These are phyloP conservation scores for Mormyrops attenuatus DNA, from an alignment of 2,797 vertebrate genomes.

Conservation along the genomic window DNA sequence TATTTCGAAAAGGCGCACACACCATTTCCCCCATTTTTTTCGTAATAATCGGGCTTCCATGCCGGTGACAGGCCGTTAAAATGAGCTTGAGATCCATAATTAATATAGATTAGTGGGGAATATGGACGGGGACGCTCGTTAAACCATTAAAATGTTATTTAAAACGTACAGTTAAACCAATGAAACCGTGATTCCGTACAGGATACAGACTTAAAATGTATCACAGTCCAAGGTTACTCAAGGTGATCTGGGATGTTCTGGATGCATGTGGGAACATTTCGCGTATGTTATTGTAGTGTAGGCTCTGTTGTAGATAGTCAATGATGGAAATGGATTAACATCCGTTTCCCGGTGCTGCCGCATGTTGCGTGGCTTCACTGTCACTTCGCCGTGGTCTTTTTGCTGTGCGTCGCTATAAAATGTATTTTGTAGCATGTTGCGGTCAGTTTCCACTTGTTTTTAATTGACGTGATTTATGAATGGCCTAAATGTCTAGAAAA, in stretches of 20 bases:
- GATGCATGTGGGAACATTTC: background rate
- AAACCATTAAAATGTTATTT: background rate
- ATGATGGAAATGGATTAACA: background rate
- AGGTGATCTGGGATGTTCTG: constrained; percentile 51
- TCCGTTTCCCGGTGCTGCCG: background rate
- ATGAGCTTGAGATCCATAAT: background rate
- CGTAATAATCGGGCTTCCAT: background rate
- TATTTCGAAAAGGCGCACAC: background rate
- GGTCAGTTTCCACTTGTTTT: background rate
- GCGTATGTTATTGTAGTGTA: background rate
- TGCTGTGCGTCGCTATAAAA: background rate
- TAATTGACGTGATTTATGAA: background rate
- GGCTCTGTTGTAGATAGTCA: background rate
- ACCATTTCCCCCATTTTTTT: background rate
- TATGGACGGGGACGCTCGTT: background rate
- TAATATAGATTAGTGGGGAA: background rate
- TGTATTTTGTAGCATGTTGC: background rate
- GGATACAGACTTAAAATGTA: constrained; percentile 53
- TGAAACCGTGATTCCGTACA: background rate
- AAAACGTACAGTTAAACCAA: background rate
- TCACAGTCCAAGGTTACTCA: constrained; percentile 66
- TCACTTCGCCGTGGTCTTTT: background rate
- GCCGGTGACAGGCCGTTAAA: background rate
- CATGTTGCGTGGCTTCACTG: background rate
- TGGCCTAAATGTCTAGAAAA: background rate